Base-by-base conservation (phyloP, 2,888 invertebrate species). In the Kuschelorhynchus macadamiae region DNA sequence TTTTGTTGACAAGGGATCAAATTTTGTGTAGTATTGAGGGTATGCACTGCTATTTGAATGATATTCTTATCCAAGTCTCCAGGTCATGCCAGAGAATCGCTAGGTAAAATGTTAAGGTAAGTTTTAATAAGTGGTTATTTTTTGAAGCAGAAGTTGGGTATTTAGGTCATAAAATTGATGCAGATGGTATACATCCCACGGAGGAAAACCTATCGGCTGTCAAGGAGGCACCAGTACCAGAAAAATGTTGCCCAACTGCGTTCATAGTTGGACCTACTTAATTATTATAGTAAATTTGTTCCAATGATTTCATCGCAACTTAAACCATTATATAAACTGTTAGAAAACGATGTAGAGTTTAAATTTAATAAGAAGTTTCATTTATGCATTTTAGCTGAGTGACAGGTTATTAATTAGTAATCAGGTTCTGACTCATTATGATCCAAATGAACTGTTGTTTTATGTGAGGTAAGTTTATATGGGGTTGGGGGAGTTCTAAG, bases 181-280 rank as follows among this genome's bases (percentile, higher is more conserved):
- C 17, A 5, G 47, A 61, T 11, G 79, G 80, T 3, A 80, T 79
- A 69, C 73, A 76, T 33, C 80, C 81, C 7, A 60, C 60, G 21
- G 68, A 71, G 56, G 47, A 30, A 17, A 70, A 71, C 44, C 8
- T 68, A 9, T 11, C 17, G 17, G 68, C 61, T 46, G 60, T 72
- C 20, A 20, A 16, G 25, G 30, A 72, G 3, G 70, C 70, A 33
- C 70, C 67, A 12, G 49, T 50, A 36, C 69, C 36, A 25, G 4
- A 25, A 25, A 25, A 25, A 25, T 25, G 7, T 25, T 25, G 7
- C 25, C 7, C 25, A 25, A 25, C 7, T 25, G 3, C 36, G 36
- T 11, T 17, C 60, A 0, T 71, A 71, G 62, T 18, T 71, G 33
- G 66, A 68, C 2, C 36, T 71, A 32, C 18, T 72, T 20, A 72